Evolutionary conservation across 2,113 vertebrate species (phyloP), one percentile per base, ranked within the genome.

Genomic region (Cynopterus brachyotis): DNA sequence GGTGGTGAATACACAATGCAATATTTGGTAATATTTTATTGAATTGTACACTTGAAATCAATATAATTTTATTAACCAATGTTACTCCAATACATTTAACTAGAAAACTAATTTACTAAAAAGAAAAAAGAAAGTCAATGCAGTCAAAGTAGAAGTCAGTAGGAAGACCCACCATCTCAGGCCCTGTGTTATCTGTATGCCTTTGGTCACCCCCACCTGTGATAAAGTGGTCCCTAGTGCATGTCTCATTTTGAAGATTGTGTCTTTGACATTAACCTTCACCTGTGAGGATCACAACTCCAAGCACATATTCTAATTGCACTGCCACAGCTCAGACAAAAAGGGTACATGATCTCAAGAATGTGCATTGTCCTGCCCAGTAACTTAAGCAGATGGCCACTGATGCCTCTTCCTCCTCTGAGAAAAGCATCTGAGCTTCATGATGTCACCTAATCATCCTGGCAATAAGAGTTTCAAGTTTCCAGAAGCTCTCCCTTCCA

Each of bases 261-360:
- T 35, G 5, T 32, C 26, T 28, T 90, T 82, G 47, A 72, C 30
- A 32, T 82, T 67, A 37, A 6, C 62, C 42, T 53, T 40, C 4
- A 10, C 37, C 26, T 30, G 24, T 1, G 30, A 53, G 11, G 4
- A 37, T 28, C 22, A 1, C 42, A 42, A 32, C 32, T 28, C 10
- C 5, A 0, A 5, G 8, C 3, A 8, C 16, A 1, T 19, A 12
- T 45, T 69, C 50, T 57, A 30, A 47, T 13, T 17, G 28, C 45
- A 62, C 19, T n/a, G 30, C 40, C 35, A 10, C 40, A 17, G 17
- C 37, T 35, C 16, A n/a, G 30, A 89, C 57, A 40, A 30, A 78
- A 26, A 50, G 0, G 0, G 13, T 4, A 0, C 0, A 24, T n/a
- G 16, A 37, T 28, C 12, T n/a, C 53, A 64, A 13, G 70, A 42